Percentiles rank a stretch among this genome's conserved stretches.
Evolutionary conservation across 2,888 invertebrate genomes (phyloP).

Genomic region (Drosophila stalkeri): DNA sequence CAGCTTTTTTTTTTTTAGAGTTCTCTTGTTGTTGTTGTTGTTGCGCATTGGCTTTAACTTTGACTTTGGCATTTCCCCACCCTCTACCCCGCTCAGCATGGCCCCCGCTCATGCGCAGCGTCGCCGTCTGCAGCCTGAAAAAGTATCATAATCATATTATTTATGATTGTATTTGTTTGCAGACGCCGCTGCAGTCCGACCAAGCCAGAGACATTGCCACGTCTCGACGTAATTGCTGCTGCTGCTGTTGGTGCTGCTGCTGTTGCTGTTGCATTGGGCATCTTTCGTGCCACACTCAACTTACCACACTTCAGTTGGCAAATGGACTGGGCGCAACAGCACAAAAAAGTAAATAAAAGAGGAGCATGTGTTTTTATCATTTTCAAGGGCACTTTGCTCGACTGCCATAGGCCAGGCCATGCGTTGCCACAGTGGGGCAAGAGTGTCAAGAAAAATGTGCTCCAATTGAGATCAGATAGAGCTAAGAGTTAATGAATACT

Average conservation of each 20-base stretch:
- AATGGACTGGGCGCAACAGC: constrained; percentile 40
- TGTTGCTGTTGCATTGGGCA: constrained; percentile 25
- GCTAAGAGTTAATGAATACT: too few species aligned
- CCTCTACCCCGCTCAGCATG: background rate
- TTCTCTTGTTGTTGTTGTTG: background rate
- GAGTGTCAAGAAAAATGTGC: background rate
- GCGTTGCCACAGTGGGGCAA: constrained; percentile 35
- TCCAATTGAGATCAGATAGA: too few species aligned
- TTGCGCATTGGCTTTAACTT: constrained; percentile 1
- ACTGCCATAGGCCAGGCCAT: constrained; percentile 14
- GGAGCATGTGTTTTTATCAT: constrained; percentile 71
- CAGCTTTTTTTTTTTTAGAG: constrained; percentile 23
- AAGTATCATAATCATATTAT: constrained; percentile 79
- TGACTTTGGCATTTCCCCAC: constrained; percentile 15
- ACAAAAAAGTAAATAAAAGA: constrained; percentile 9
- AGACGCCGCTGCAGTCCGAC: constrained; percentile 29
- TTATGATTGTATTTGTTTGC: constrained; percentile 77
- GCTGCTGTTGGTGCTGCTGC: constrained; percentile 57
- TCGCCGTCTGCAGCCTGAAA: constrained; percentile 32
- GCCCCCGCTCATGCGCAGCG: constrained; percentile 20
- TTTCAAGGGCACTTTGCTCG: constrained; percentile 67
- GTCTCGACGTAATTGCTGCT: constrained; percentile 70
- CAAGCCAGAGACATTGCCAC: constrained; percentile 54
- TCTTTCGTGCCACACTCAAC: constrained; percentile 26
- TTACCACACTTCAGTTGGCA: constrained; percentile 15